These are phyloP conservation scores for Drosophila rellima DNA, from an alignment of 2,888 invertebrate genomes.

Conservation along the genomic window DNA sequence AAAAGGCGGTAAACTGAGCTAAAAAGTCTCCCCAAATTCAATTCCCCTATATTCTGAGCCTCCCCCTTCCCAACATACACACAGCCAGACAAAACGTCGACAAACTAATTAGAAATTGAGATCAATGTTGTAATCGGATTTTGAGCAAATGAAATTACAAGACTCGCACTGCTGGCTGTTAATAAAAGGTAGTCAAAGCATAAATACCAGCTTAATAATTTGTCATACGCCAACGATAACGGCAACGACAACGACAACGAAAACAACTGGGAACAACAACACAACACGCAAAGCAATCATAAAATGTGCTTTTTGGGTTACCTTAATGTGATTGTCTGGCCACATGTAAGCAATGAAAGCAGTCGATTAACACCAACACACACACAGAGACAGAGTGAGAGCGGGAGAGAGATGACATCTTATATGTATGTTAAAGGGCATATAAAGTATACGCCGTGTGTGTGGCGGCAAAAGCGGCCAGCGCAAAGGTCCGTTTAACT, in stretches of 20 bases:
- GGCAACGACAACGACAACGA: slow-evolving; percentile 3
- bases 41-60: too few species aligned
- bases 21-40: slow-evolving; percentile 1
- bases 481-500: slow-evolving; percentile 78
- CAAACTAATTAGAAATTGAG: slow-evolving; percentile 39
- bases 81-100: background rate
- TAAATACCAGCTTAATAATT: slow-evolving; percentile 24
- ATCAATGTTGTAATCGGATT: slow-evolving; percentile 29
- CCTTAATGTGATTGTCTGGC: slow-evolving; percentile 75
- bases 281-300: slow-evolving; percentile 73
- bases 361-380: slow-evolving; percentile 57
- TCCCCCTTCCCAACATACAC: background rate
- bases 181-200: slow-evolving; percentile 22
- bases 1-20: slow-evolving; percentile 14
- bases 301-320: slow-evolving; percentile 75
- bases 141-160: slow-evolving; percentile 22
- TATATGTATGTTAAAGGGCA: slow-evolving; percentile 35
- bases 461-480: slow-evolving; percentile 56
- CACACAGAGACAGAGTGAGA: background rate
- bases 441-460: slow-evolving; percentile 63
- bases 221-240: slow-evolving; percentile 19
- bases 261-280: slow-evolving; percentile 15
- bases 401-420: slow-evolving; percentile 11
- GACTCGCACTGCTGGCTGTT: slow-evolving; percentile 14
- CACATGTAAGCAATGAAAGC: slow-evolving; percentile 56